Percentiles rank a stretch among this genome's conserved stretches.
These are phyloP conservation scores for Cololabis saira DNA, from an alignment of 2,113 vertebrate genomes.

Conservation along the genomic window DNA sequence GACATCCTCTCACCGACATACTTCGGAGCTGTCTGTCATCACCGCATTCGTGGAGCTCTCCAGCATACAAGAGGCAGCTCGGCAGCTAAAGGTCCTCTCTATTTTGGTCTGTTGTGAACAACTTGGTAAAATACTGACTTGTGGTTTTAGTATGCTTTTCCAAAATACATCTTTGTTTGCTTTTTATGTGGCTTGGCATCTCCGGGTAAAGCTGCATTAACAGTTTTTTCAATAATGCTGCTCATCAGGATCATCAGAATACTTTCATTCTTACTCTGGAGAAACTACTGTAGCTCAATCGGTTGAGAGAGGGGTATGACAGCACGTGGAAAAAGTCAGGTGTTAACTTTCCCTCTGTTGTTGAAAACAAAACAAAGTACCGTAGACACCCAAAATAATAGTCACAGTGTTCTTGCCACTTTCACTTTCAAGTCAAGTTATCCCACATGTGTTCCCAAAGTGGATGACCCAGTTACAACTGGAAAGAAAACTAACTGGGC, in stretches of 20 bases:
- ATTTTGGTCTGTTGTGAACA: slow-evolving; percentile 55
- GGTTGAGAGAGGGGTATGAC: not conserved
- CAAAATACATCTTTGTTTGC: slow-evolving; percentile 13
- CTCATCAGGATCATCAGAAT: not conserved
- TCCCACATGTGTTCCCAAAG: not conserved
- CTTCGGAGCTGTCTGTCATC: slow-evolving; percentile 62
- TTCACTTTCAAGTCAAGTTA: not conserved
- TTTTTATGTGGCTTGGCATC: not conserved
- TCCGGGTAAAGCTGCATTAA: not conserved
- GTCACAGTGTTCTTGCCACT: not conserved
- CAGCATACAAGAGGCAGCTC: slow-evolving; percentile 30
- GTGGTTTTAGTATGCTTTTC: slow-evolving; percentile 12
- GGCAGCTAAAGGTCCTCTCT: slow-evolving; percentile 58
- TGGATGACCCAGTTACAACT: too few relatives aligned
- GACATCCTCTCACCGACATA: slow-evolving; percentile 47
- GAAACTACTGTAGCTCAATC: too few relatives aligned
- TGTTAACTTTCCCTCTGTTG: too few relatives aligned
- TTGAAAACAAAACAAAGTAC: not conserved
- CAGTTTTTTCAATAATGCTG: not conserved
- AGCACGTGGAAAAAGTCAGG: not conserved
- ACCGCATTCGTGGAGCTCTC: slow-evolving; percentile 31
- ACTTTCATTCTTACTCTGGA: not conserved
- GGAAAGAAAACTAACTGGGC: not conserved
- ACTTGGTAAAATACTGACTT: slow-evolving; percentile 18
- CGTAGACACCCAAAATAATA: not conserved